Conservation (phyloP, 2,797 vertebrate species). For the Karalla daura region DNA sequence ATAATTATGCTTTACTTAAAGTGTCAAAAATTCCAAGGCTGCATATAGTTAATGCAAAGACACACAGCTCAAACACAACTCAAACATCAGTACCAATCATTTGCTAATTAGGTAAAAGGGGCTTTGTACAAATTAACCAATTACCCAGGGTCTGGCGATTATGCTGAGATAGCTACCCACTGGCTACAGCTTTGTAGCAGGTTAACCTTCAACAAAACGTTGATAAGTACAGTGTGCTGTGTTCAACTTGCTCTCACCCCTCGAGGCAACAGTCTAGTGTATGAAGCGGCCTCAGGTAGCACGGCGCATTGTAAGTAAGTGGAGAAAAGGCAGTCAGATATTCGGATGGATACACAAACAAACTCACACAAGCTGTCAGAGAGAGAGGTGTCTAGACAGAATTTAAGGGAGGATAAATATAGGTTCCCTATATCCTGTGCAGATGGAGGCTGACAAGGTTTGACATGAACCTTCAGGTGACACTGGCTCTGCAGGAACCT, state of each 20-base stretch:
- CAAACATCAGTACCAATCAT: no score
- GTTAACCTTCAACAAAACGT: not conserved
- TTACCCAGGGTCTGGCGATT: not conserved
- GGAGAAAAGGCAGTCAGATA: slow-evolving; percentile 2
- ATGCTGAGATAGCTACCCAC: not conserved
- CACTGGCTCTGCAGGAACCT: slow-evolving; percentile 37
- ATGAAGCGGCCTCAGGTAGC: not conserved
- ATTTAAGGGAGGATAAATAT: slow-evolving; percentile 44
- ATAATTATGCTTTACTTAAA: no score
- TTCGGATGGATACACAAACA: slow-evolving; percentile 13
- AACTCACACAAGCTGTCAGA: slow-evolving; percentile 25
- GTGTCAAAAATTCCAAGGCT: no score
- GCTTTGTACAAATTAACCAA: not conserved
- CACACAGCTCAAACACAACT: no score
- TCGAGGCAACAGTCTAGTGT: not conserved
- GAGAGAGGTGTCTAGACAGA: slow-evolving; percentile 36
- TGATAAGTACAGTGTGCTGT: not conserved
- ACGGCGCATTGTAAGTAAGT: not conserved
- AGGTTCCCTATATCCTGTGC: slow-evolving; percentile 18
- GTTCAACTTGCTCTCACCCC: not conserved
- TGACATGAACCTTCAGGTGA: slow-evolving; percentile 43
- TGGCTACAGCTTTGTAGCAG: not conserved
- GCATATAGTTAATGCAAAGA: no score
- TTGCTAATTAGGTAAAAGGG: not conserved
- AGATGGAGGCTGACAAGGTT: slow-evolving; percentile 50